Conservation (phyloP, 2,888 invertebrate species). For the Polymixis flavicincta region DNA sequence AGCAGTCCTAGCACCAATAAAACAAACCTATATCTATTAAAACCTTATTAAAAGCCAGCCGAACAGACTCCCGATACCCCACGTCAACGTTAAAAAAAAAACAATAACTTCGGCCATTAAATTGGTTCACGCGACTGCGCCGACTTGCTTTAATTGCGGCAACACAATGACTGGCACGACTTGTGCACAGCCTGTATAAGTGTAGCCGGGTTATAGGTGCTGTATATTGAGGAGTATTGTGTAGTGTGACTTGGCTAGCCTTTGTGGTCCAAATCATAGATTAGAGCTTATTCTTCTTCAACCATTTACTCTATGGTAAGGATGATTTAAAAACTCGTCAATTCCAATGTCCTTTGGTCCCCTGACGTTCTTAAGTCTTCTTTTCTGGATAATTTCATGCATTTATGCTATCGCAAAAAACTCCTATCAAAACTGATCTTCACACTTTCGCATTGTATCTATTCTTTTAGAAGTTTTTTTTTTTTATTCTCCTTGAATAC, state of each 20-base stretch:
- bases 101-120: slow-evolving; percentile 89
- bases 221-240: slow-evolving; percentile 2
- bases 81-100: slow-evolving; percentile 74
- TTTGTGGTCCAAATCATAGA: slow-evolving; percentile 2
- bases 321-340: not conserved
- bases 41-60: slow-evolving; percentile 55
- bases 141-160: slow-evolving; percentile 82
- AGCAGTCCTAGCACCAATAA: slow-evolving; percentile 8
- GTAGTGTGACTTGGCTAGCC: slow-evolving; percentile 2
- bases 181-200: slow-evolving; percentile 52
- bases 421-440: too few relatives aligned
- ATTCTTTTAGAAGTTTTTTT: not conserved
- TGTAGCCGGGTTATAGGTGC: slow-evolving; percentile 43
- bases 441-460: too few relatives aligned
- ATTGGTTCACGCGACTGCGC: slow-evolving; percentile 85
- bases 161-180: slow-evolving; percentile 78
- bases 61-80: slow-evolving; percentile 63
- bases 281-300: not conserved
- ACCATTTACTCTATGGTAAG: not conserved
- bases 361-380: too few relatives aligned
- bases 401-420: too few relatives aligned
- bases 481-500: not conserved
- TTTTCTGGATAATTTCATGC: not conserved
- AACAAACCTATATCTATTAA: slow-evolving; percentile 54
- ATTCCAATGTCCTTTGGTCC: not conserved